Percentiles rank a stretch among this genome's conserved stretches.
Conservation (phyloP, 2,888 invertebrate genomes). For the Flabesymbios commensalis region DNA sequence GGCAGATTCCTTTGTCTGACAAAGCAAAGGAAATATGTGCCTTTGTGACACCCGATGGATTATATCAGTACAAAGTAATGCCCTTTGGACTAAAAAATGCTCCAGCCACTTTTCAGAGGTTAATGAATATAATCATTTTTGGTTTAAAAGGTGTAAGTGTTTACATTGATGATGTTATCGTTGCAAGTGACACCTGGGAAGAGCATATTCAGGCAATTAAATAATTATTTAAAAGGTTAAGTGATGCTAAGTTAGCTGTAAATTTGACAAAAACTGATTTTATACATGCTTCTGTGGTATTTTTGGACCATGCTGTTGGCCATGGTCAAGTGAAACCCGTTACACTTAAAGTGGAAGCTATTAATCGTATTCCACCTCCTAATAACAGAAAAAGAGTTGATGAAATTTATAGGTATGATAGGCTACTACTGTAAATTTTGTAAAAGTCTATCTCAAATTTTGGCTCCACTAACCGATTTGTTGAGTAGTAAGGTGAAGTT, state of each 20-base stretch:
- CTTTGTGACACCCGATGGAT: constrained; percentile 1
- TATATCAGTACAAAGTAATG: constrained; percentile 1
- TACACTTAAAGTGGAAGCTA: not conserved
- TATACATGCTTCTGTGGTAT: not conserved
- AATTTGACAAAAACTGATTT: not conserved
- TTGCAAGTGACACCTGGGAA: not conserved
- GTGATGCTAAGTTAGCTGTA: not conserved
- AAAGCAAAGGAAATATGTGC: not conserved
- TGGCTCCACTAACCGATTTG: not conserved
- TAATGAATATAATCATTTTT: not conserved
- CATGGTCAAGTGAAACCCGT: not conserved
- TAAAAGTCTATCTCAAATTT: not conserved
- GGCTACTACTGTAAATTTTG: not conserved
- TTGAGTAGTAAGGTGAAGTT: not conserved
- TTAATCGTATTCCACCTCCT: not conserved
- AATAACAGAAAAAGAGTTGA: not conserved
- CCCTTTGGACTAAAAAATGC: constrained; percentile 5
- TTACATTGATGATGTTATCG: not conserved
- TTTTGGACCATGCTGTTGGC: not conserved
- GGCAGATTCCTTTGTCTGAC: not conserved
- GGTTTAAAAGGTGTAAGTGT: not conserved
- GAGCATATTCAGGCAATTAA: not conserved
- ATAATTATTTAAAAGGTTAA: not conserved
- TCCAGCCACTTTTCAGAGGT: constrained; percentile 1
- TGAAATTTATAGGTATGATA: not conserved